Evolutionary conservation across 92 coral and sea anemone species (phyloP).

Genomic region (Nematostella vectensis): DNA sequence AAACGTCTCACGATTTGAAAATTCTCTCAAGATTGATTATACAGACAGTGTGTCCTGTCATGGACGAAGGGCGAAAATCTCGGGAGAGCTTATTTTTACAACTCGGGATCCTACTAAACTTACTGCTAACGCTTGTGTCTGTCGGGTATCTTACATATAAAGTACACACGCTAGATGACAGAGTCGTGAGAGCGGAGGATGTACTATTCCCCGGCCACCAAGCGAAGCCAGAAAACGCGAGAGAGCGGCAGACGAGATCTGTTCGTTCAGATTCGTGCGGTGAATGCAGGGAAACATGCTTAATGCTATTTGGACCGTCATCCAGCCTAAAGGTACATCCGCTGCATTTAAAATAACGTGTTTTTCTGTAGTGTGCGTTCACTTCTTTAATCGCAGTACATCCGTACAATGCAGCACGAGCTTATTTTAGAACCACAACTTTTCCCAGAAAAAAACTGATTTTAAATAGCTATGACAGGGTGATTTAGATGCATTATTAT

Average conservation of each 20-base stretch:
- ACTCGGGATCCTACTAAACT: slow-evolving; percentile 27
- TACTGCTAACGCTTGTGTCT: slow-evolving; percentile 19
- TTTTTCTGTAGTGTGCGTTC: no score
- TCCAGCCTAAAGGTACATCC: slow-evolving; percentile 18
- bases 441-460: no score
- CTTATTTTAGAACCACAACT: no score
- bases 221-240: not conserved
- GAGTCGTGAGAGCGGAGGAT: slow-evolving; percentile 19
- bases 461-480: not conserved
- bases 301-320: slow-evolving; percentile 22
- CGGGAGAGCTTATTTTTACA: slow-evolving; percentile 13
- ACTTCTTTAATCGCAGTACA: no score
- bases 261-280: not conserved
- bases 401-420: no score
- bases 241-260: slow-evolving; percentile 22
- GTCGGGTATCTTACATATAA: slow-evolving; percentile 40
- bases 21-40: no score
- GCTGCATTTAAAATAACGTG: not conserved
- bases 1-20: no score
- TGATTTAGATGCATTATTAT: not conserved
- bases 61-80: no score
- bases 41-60: no score
- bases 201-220: not conserved
- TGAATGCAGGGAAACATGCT: slow-evolving; percentile 24
- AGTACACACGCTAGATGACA: slow-evolving; percentile 32